Conservation (phyloP, 2,888 invertebrate genomes). For the Drosophila recens region DNA sequence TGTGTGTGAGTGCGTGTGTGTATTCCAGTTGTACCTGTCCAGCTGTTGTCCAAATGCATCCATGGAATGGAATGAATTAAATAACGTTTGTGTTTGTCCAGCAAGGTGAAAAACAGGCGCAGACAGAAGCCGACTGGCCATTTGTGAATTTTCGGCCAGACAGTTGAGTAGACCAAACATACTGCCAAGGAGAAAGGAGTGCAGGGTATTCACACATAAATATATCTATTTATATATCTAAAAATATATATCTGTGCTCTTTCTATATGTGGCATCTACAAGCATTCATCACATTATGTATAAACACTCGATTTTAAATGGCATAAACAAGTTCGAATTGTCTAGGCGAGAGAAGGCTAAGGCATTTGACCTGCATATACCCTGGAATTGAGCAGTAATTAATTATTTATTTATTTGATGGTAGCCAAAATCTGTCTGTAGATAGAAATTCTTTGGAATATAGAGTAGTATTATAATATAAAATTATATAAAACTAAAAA, state of each 20-base stretch:
- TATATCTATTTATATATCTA: no score
- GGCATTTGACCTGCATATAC: constrained; percentile 10
- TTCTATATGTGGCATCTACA: constrained; percentile 15
- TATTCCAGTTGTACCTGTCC: constrained; percentile 24
- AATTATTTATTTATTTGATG: no score
- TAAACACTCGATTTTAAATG: constrained; percentile 12
- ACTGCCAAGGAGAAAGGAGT: not conserved
- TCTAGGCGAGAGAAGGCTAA: not conserved
- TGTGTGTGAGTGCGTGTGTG: no score
- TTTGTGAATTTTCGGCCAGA: constrained; percentile 38
- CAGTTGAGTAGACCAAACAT: constrained; percentile 14
- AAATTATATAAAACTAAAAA: no score
- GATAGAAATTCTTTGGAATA: no score
- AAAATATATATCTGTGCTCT: not conserved
- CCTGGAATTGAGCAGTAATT: not conserved
- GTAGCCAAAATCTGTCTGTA: no score
- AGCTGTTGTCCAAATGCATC: constrained; percentile 67
- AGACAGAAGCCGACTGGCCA: constrained; percentile 36
- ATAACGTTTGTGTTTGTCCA: constrained; percentile 75
- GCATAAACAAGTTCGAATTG: not conserved
- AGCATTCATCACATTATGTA: constrained; percentile 46
- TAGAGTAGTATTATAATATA: no score
- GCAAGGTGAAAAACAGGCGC: constrained; percentile 73
- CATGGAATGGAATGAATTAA: constrained; percentile 73
- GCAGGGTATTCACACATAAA: not conserved